Evolutionary conservation across 1,140 invertebrate species (phyloP).

Genomic region (Colletes gigas): DNA sequence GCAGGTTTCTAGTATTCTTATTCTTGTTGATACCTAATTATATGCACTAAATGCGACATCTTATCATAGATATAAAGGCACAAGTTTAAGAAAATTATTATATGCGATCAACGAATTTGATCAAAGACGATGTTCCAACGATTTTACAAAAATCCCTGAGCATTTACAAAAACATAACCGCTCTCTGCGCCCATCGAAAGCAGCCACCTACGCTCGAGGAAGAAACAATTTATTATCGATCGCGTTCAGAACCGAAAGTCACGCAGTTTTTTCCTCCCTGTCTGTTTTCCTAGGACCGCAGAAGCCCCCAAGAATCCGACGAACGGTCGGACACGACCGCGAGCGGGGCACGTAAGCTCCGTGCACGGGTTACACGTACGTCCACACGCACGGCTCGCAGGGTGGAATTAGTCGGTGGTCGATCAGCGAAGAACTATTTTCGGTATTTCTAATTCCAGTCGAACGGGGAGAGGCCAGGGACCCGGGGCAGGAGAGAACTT

Average conservation of each 20-base stretch:
- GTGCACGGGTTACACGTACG: too few relatives aligned
- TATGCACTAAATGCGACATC: too few relatives aligned
- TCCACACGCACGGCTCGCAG: neutral
- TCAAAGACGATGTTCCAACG: too few relatives aligned
- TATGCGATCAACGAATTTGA: too few relatives aligned
- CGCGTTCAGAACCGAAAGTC: constrained; percentile 14
- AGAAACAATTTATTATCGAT: constrained; percentile 10
- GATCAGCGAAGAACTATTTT: constrained; percentile 65
- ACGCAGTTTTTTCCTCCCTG: constrained; percentile 15
- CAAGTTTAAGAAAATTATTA: too few relatives aligned
- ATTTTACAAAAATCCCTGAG: too few relatives aligned
- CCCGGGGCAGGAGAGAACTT: constrained; percentile 66
- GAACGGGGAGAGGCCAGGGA: constrained; percentile 9
- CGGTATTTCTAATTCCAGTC: constrained; percentile 67
- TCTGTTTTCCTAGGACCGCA: neutral
- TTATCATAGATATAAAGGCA: too few relatives aligned
- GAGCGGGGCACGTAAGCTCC: too few relatives aligned
- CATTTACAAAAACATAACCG: neutral
- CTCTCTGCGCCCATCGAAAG: neutral
- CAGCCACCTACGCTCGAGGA: neutral
- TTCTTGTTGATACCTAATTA: too few relatives aligned
- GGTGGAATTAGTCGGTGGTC: constrained; percentile 55
- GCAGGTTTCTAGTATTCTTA: too few relatives aligned
- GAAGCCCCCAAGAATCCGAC: neutral
- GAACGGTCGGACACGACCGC: constrained; percentile 3